A percentile compares a stretch with the other conserved stretches of the same genome.
These are phyloP conservation scores for Macrophya annulata DNA, from an alignment of 2,888 invertebrate genomes.

Conservation along the genomic window DNA sequence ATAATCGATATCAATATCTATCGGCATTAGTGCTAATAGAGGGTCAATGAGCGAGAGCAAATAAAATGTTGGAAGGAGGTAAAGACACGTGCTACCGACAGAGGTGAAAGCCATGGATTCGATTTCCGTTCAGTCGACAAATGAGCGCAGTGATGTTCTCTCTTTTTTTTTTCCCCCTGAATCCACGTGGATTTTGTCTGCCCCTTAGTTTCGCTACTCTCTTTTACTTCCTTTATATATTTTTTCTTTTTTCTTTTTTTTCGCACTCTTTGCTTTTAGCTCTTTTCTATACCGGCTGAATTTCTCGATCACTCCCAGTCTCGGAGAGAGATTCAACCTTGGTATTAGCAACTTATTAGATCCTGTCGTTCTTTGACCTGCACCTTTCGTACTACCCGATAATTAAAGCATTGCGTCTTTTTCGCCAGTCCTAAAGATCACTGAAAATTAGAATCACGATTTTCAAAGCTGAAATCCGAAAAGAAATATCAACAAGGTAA, in stretches of 20 bases:
- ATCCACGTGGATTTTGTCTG: constrained; percentile 50
- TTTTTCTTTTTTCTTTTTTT: background rate
- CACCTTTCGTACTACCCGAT: background rate
- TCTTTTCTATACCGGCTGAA: background rate
- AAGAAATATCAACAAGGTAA: background rate
- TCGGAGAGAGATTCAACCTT: background rate
- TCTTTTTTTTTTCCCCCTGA: constrained; percentile 20
- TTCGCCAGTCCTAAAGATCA: background rate
- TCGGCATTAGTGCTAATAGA: constrained; percentile 51
- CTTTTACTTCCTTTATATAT: constrained; percentile 10
- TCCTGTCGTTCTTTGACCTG: constrained; percentile 24
- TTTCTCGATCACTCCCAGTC: constrained; percentile 16
- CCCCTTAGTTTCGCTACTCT: constrained; percentile 23
- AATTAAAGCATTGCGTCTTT: background rate
- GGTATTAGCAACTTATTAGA: constrained; percentile 20
- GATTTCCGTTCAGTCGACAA: constrained; percentile 51
- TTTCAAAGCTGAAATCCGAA: too few species aligned
- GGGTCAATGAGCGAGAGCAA: constrained; percentile 38
- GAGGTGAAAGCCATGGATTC: constrained; percentile 50
- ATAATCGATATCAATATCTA: constrained; percentile 54
- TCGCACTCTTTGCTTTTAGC: background rate
- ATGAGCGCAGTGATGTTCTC: constrained; percentile 31
- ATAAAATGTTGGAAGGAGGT: background rate
- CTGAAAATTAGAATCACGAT: background rate
- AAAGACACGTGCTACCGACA: constrained; percentile 47